Evolutionary conservation across 1,140 invertebrate species (phyloP).

Genomic region (Eurosta solidaginis): DNA sequence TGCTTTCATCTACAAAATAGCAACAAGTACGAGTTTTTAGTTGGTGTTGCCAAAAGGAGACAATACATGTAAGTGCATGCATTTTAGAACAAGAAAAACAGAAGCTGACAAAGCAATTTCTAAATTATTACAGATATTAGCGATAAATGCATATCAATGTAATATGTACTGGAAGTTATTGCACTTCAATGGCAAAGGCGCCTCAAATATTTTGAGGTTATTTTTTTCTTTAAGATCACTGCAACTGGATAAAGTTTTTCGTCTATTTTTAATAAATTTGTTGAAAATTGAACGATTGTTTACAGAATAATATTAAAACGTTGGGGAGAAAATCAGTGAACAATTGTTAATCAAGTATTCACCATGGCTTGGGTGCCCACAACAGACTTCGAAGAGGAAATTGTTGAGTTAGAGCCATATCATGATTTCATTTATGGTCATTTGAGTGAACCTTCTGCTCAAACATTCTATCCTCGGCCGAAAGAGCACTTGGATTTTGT

Average conservation of each 20-base stretch:
- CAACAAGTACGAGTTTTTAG: too few species aligned
- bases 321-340: too few species aligned
- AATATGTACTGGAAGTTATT: too few species aligned
- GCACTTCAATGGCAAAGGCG: neutral
- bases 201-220: neutral
- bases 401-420: slow-evolving; percentile 43
- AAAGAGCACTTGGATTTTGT: slow-evolving; percentile 30
- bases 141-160: neutral
- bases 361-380: slow-evolving; percentile 43
- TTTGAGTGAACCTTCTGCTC: slow-evolving; percentile 16
- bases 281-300: too few species aligned
- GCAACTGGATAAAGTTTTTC: too few species aligned
- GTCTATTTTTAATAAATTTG: too few species aligned
- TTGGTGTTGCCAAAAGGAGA: too few species aligned
- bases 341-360: too few species aligned
- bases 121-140: neutral
- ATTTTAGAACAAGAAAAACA: neutral
- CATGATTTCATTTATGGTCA: slow-evolving; percentile 43
- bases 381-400: slow-evolving; percentile 49
- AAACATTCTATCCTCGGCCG: slow-evolving; percentile 27
- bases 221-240: neutral
- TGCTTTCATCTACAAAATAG: too few species aligned
- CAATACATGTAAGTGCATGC: neutral
- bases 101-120: neutral
- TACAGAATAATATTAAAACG: too few species aligned